Percentiles rank a stretch among this genome's conserved stretches.
Conservation (phyloP, 2,888 invertebrate genomes). For the Troilus luridus region DNA sequence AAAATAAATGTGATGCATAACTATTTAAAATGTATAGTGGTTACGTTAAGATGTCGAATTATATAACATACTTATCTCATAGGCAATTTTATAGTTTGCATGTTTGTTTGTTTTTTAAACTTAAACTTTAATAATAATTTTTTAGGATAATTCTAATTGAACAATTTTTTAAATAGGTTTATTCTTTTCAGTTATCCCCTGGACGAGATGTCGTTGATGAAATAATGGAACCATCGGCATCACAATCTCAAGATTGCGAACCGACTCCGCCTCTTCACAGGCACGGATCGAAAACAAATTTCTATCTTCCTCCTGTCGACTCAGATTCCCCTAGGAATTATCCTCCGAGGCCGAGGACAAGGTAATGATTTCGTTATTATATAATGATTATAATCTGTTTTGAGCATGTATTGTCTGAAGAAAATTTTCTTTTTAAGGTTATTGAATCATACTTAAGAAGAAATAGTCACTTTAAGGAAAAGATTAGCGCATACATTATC, state of each 20-base stretch:
- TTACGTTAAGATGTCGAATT: not conserved
- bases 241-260: slow-evolving; percentile 93
- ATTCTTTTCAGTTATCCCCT: slow-evolving; percentile 79
- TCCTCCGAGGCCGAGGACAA: slow-evolving; percentile 69
- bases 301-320: slow-evolving; percentile 81
- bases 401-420: not conserved
- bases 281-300: slow-evolving; percentile 88
- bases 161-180: slow-evolving; percentile 44
- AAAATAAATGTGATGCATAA: not conserved
- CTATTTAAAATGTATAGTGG: not conserved
- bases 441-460: not conserved
- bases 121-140: not conserved
- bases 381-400: not conserved
- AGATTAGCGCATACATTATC: not conserved
- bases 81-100: slow-evolving; percentile 16
- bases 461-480: not conserved
- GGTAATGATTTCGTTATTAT: slow-evolving; percentile 67
- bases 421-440: not conserved
- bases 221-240: slow-evolving; percentile 90
- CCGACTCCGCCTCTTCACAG: slow-evolving; percentile 90
- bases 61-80: not conserved
- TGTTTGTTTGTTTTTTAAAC: slow-evolving; percentile 2
- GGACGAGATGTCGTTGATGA: slow-evolving; percentile 83
- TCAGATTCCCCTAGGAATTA: slow-evolving; percentile 69
- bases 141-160: not conserved